phyloP scores from a whole-genome alignment of 92 coral and sea anemone genomes.

The Anthopleura xanthogrammica region DNA sequence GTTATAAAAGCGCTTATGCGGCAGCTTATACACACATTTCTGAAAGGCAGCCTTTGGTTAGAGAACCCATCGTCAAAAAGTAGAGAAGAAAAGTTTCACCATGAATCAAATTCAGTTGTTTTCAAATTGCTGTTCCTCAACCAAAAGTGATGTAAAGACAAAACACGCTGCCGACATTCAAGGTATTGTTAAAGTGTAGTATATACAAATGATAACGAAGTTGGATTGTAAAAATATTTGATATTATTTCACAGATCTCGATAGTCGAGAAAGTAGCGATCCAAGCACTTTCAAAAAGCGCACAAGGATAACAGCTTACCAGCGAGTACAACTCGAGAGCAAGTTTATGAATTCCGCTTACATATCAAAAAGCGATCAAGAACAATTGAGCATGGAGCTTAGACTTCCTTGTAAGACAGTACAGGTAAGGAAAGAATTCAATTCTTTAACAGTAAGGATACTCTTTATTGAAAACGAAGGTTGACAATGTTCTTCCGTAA shows the following conservation, averaged over 20 bases:
- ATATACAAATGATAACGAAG: background rate
- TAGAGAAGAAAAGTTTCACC: background rate
- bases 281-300: conserved; percentile 8
- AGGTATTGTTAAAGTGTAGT: background rate
- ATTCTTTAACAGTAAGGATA: background rate
- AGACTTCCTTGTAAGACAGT: conserved; percentile 19
- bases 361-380: conserved; percentile 24
- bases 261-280: background rate
- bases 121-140: background rate
- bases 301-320: conserved; percentile 12
- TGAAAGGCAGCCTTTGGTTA: background rate
- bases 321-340: conserved; percentile 12
- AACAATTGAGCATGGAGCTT: conserved; percentile 9
- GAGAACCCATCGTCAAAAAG: background rate
- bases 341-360: conserved; percentile 25
- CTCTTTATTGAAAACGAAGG: background rate
- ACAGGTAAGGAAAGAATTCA: background rate
- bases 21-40: background rate
- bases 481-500: too few relatives aligned
- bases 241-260: background rate
- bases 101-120: conserved; percentile 1
- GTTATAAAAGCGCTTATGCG: background rate
- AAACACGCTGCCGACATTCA: background rate
- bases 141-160: background rate
- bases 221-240: background rate